Conservation (phyloP, 1,140 invertebrate species). For the Brachionus asplanchnoidis region DNA sequence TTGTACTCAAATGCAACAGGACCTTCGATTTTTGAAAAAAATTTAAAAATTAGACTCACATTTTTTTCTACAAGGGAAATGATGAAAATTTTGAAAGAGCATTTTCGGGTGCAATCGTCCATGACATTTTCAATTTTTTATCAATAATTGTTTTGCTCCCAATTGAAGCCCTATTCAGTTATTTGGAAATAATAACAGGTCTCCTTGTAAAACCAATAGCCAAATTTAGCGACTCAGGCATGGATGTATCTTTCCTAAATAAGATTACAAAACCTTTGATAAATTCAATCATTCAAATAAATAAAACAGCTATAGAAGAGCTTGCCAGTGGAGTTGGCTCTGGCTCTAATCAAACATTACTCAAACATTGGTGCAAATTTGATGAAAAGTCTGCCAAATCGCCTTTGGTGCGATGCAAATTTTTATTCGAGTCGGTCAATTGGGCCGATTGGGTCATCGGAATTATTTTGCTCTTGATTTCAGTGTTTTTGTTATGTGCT, state of each 20-base stretch:
- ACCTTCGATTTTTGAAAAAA: too few relatives aligned
- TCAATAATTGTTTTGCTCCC: conserved; percentile 59
- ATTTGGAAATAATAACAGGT: not conserved
- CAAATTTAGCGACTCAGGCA: conserved; percentile 43
- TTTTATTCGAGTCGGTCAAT: conserved; percentile 40
- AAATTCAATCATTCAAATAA: conserved; percentile 57
- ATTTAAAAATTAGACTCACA: too few relatives aligned
- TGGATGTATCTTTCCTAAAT: conserved; percentile 56
- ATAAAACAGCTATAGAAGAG: not conserved
- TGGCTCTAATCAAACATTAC: not conserved
- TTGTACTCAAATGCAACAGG: too few relatives aligned
- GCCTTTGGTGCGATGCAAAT: not conserved
- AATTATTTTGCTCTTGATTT: conserved; percentile 57
- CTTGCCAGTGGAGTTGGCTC: not conserved
- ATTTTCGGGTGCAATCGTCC: conserved; percentile 62
- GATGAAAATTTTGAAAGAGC: conserved; percentile 59
- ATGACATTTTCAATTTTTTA: conserved; percentile 63
- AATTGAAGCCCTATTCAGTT: conserved; percentile 55
- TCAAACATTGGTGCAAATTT: conserved; percentile 24
- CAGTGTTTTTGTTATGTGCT: conserved; percentile 59
- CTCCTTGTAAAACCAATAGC: conserved; percentile 43
- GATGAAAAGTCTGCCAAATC: not conserved
- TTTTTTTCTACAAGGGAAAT: not conserved
- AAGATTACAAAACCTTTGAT: conserved; percentile 60
- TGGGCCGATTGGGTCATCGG: conserved; percentile 58